phyloP scores from a whole-genome alignment of 2,113 vertebrate genomes.

The Colinus virginianus region DNA sequence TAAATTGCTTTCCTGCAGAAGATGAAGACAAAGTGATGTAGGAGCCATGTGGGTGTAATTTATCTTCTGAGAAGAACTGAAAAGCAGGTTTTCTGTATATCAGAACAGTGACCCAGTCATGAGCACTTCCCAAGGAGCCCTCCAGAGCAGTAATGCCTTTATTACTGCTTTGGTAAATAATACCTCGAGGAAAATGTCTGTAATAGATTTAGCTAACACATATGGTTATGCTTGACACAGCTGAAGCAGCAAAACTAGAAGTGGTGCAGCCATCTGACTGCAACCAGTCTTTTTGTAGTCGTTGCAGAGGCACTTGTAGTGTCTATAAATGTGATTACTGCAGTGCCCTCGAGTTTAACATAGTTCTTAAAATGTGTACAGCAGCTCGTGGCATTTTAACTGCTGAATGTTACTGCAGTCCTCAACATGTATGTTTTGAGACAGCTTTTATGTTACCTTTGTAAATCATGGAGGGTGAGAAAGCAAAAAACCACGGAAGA shows the following conservation, averaged over 20 bases:
- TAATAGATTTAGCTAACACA: neutral
- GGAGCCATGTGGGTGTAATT: neutral
- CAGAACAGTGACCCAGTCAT: neutral
- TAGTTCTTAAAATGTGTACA: neutral
- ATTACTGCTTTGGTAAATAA: neutral
- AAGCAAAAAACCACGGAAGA: neutral
- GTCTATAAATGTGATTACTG: neutral
- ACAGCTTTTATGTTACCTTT: neutral
- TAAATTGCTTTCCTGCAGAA: neutral
- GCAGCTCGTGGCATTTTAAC: neutral
- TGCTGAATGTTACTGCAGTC: neutral
- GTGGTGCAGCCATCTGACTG: neutral
- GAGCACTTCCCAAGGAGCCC: neutral
- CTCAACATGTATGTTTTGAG: neutral
- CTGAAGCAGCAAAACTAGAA: neutral
- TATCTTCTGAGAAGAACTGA: neutral
- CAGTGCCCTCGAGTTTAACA: accelerated
- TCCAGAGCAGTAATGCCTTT: neutral
- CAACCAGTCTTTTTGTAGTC: neutral
- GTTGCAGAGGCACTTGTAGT: neutral
- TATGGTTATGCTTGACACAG: neutral
- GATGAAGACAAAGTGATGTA: neutral
- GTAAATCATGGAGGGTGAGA: neutral
- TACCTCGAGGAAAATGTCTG: neutral
- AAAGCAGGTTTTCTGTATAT: neutral